Percentiles rank a stretch among this genome's conserved stretches.
These are phyloP conservation scores for Lithophane ornitopus DNA, from an alignment of 2,888 invertebrate genomes.

Conservation along the genomic window DNA sequence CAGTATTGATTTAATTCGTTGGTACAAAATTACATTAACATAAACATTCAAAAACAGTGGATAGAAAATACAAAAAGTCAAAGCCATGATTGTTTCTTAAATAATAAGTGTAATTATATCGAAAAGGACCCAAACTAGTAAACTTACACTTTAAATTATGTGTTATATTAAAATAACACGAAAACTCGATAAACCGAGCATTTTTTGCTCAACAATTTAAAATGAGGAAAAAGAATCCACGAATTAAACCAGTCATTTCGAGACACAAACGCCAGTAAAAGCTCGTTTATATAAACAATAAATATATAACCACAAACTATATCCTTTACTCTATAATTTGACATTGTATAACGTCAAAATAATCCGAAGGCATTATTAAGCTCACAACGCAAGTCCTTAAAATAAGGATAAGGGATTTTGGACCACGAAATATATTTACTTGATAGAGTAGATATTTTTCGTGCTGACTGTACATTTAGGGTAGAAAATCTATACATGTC, in stretches of 20 bases:
- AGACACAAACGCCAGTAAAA: conserved; percentile 27
- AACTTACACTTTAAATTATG: neutral
- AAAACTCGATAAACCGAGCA: neutral
- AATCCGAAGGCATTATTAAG: conserved; percentile 70
- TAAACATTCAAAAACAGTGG: too few species aligned
- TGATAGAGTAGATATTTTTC: conserved; percentile 49
- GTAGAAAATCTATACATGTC: conserved; percentile 38
- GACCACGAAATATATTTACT: conserved; percentile 44
- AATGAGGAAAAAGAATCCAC: neutral
- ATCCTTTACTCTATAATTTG: conserved; percentile 68
- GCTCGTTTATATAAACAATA: conserved; percentile 43
- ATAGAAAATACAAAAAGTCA: neutral
- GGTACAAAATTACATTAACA: too few species aligned
- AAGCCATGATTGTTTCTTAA: too few species aligned
- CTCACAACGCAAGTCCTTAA: conserved; percentile 75
- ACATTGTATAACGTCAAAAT: conserved; percentile 68
- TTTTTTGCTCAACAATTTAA: neutral
- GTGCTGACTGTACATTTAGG: conserved; percentile 56
- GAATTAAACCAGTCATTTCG: conserved; percentile 37
- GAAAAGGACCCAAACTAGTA: too few species aligned
- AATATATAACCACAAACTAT: conserved; percentile 50
- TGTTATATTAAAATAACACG: conserved; percentile 17
- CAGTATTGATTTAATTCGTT: conserved; percentile 24
- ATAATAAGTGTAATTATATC: too few species aligned
- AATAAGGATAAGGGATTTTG: conserved; percentile 57